Conservation (phyloP, 64 coral and sea anemone genomes). For the Stylophora pistillata region DNA sequence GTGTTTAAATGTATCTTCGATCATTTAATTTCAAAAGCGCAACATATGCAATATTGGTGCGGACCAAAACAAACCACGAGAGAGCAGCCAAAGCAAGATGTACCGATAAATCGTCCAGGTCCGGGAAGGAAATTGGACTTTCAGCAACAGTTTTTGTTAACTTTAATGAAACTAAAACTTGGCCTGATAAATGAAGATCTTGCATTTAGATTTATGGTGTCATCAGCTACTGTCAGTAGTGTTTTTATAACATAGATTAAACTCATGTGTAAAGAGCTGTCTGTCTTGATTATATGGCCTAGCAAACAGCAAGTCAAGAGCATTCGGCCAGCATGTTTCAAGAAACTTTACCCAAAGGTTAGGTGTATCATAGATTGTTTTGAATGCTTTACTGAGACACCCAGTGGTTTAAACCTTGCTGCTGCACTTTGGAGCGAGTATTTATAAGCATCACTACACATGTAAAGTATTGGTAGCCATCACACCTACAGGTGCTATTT, state of each 20-base stretch:
- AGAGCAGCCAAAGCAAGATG: slow-evolving; percentile 24
- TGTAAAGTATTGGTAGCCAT: background rate
- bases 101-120: slow-evolving; percentile 15
- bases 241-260: slow-evolving; percentile 76
- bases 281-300: slow-evolving; percentile 33
- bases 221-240: slow-evolving; percentile 44
- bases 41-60: slow-evolving; percentile 74
- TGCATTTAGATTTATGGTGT: slow-evolving; percentile 53
- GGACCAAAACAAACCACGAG: slow-evolving; percentile 59
- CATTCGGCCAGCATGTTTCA: background rate
- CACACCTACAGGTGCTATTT: background rate
- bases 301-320: background rate
- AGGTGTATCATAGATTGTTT: slow-evolving; percentile 13
- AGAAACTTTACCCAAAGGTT: background rate
- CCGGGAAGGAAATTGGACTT: slow-evolving; percentile 55
- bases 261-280: slow-evolving; percentile 66
- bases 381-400: background rate
- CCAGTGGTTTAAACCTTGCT: background rate
- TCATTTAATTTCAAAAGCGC: slow-evolving; percentile 45
- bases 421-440: background rate
- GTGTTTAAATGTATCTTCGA: slow-evolving; percentile 60
- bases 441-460: slow-evolving; percentile 15
- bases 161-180: slow-evolving; percentile 66
- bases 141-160: slow-evolving; percentile 58
- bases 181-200: slow-evolving; percentile 36